Conservation (phyloP, 1,140 invertebrate species). For the Ladona fulva region DNA sequence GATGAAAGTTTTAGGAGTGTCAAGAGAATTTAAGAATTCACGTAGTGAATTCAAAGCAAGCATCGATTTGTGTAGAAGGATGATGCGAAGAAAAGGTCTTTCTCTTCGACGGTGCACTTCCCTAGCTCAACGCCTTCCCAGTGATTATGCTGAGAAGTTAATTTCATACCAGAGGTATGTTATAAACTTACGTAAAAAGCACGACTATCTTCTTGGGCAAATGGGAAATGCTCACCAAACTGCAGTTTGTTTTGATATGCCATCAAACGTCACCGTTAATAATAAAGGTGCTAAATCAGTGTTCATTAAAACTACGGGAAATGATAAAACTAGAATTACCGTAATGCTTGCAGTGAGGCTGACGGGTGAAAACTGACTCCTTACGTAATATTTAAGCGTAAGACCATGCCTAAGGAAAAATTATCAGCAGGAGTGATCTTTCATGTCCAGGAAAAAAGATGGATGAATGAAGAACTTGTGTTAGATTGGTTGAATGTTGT, state of each 20-base stretch:
- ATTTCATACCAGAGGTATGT: neutral
- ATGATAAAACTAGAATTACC: neutral
- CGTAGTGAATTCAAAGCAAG: neutral
- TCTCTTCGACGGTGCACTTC: neutral
- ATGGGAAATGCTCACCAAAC: neutral
- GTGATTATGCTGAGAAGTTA: neutral
- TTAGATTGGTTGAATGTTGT: neutral
- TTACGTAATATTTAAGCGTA: neutral
- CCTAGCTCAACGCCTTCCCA: neutral
- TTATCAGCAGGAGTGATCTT: neutral
- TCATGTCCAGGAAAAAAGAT: neutral
- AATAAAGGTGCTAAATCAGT: neutral
- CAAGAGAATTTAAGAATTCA: neutral
- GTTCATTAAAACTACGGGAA: neutral
- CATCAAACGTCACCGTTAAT: neutral
- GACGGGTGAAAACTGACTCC: neutral
- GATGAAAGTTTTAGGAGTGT: neutral
- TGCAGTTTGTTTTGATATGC: neutral
- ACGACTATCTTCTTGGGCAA: neutral
- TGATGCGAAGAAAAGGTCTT: neutral
- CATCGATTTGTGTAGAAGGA: neutral
- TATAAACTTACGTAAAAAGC: neutral
- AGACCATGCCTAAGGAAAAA: neutral
- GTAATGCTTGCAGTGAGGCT: neutral
- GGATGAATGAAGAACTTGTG: neutral